Conservation (phyloP, 2,113 vertebrate species). For the Calidris pugnax region DNA sequence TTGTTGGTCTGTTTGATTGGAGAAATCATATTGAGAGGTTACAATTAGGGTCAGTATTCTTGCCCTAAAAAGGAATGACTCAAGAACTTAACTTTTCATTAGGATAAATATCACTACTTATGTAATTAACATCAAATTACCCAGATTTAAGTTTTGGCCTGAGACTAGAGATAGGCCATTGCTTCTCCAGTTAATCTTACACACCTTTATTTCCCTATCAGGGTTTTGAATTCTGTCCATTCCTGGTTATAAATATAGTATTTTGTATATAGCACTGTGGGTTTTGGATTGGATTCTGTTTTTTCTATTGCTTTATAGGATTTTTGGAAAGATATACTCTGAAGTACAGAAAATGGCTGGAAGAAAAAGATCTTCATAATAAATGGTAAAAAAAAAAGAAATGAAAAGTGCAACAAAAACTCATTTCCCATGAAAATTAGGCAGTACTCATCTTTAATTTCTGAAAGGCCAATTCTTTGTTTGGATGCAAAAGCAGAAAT, state of each 20-base stretch:
- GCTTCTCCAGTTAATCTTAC: too few species aligned
- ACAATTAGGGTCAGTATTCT: background rate
- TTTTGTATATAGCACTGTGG: background rate
- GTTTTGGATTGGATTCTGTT: background rate
- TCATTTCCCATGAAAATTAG: background rate
- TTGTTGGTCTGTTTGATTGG: background rate
- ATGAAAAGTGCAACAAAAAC: background rate
- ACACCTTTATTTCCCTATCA: background rate
- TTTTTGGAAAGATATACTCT: background rate
- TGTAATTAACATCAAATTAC: background rate
- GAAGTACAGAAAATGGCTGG: background rate
- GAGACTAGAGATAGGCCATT: background rate
- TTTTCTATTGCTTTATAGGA: background rate
- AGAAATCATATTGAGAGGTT: background rate
- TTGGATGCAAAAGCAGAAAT: background rate
- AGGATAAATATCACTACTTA: background rate
- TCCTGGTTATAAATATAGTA: background rate
- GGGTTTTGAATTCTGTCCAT: background rate
- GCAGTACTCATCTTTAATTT: background rate
- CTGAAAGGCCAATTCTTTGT: background rate
- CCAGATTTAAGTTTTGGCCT: background rate
- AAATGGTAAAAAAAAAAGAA: background rate
- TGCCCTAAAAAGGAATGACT: background rate
- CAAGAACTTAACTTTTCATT: background rate
- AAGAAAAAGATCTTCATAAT: background rate